Evolutionary conservation across 53 echinoderm and acorn worm genomes (phyloP), one percentile per base, ranked within the genome.

Genomic region (Luidia sarsii): DNA sequence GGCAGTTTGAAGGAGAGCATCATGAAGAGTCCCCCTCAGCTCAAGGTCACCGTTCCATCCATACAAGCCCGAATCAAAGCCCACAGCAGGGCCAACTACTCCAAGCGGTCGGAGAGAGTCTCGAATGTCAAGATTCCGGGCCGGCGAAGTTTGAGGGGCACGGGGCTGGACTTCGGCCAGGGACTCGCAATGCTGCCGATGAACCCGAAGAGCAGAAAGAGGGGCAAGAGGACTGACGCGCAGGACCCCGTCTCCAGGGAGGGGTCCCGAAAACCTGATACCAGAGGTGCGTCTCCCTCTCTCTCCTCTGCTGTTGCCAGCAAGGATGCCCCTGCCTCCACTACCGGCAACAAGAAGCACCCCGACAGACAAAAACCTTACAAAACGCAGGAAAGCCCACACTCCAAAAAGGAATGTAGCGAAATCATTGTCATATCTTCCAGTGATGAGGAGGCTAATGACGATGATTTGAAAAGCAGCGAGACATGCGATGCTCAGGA

Each of bases 1-100:
- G 72, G 72, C 24, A 25, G 37, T 37, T 57, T 72, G 35, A 72
- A 72, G 50, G 54, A 72, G 25, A 72, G 72, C 36, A 72, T 72
- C n/a, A 72, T 39, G 18, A 72, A 33, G 15, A 72, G 72, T 27
- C 72, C 72, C 27, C 25, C 72, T 36, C 72, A 72, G 21, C 72
- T 38, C 4, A 72, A 72, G 39, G 55, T 27, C 33, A 19, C 37
- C 15, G 38, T 22, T 15, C 57, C 32, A 32, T 31, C 35, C 39
- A 35, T 72, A 57, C 36, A 16, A 56, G 28, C 33, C 9, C 19
- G 18, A 34, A 53, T 14, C 22, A 39, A 15, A 20, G 56, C 54
- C 24, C 32, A 3, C 2, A 9, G 10, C 27, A 66, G 27, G n/a
- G 7, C 10, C 4, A 66, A 46, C 43, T 25, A 41, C 38, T 72